Evolutionary conservation across 1,140 invertebrate genomes (phyloP).

Genomic region (Hyposmocoma kahamanoa): DNA sequence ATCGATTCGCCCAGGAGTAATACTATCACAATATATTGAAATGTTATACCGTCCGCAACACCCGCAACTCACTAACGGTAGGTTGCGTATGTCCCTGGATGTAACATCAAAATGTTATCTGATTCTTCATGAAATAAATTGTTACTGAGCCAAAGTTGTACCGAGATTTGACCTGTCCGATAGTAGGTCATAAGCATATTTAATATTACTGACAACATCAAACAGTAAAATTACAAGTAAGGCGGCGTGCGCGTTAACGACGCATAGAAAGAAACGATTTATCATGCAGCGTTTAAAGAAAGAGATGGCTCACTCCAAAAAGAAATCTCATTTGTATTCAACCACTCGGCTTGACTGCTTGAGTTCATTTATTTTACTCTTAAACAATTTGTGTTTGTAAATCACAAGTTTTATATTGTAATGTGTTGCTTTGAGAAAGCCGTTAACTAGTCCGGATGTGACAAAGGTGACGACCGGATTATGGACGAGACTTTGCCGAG

Average conservation of each 20-base stretch:
- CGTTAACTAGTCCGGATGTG: slow-evolving; percentile 42
- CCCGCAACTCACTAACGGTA: slow-evolving; percentile 19
- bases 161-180: slow-evolving; percentile 49
- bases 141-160: slow-evolving; percentile 26
- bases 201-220: slow-evolving; percentile 64
- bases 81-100: slow-evolving; percentile 32
- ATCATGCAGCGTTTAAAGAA: slow-evolving; percentile 54
- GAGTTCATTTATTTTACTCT: slow-evolving; percentile 45
- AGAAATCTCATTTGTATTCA: slow-evolving; percentile 62
- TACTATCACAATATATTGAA: slow-evolving; percentile 60
- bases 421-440: slow-evolving; percentile 25
- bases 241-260: slow-evolving; percentile 55
- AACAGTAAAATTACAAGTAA: slow-evolving; percentile 57
- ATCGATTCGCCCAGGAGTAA: slow-evolving; percentile 13
- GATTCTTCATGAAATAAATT: slow-evolving; percentile 52
- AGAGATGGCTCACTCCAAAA: slow-evolving; percentile 60
- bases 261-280: slow-evolving; percentile 58
- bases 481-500: slow-evolving; percentile 27
- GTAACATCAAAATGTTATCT: slow-evolving; percentile 40
- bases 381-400: slow-evolving; percentile 57
- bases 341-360: slow-evolving; percentile 19
- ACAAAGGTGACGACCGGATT: slow-evolving; percentile 37
- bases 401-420: slow-evolving; percentile 45
- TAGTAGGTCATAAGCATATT: slow-evolving; percentile 62
- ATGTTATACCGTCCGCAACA: slow-evolving; percentile 30